Conservation (phyloP, 2,888 invertebrate genomes). For the Catotricha subobsoleta region DNA sequence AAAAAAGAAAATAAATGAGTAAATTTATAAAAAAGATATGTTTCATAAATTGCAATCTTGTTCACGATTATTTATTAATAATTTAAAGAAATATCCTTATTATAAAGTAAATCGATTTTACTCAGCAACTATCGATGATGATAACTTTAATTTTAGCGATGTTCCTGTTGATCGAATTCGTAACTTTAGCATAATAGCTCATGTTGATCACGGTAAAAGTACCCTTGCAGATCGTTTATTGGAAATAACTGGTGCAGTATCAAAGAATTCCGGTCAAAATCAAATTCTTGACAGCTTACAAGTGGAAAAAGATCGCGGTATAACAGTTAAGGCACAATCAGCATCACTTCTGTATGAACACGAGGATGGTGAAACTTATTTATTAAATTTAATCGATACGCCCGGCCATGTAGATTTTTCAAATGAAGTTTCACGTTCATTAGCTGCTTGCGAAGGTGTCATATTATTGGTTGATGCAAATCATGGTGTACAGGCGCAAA, state of each 20-base stretch:
- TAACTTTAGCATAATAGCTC: slow-evolving; percentile 97
- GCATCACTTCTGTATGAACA: slow-evolving; percentile 68
- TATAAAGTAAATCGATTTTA: too few species aligned
- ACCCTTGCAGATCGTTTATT: slow-evolving; percentile 83
- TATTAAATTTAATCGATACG: slow-evolving; percentile 91
- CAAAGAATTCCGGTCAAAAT: slow-evolving; percentile 41
- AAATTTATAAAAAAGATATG: too few species aligned
- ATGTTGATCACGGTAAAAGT: slow-evolving; percentile 97
- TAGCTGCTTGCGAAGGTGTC: slow-evolving; percentile 88
- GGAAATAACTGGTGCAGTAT: slow-evolving; percentile 55
- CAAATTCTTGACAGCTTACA: slow-evolving; percentile 64
- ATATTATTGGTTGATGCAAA: slow-evolving; percentile 90
- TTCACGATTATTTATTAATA: too few species aligned
- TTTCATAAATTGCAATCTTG: too few species aligned
- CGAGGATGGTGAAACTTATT: slow-evolving; percentile 45
- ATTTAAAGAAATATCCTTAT: too few species aligned
- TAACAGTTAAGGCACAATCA: slow-evolving; percentile 96
- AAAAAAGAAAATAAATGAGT: too few species aligned
- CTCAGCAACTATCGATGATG: not conserved
- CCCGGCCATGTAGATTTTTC: slow-evolving; percentile 98
- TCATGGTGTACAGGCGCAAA: slow-evolving; percentile 92
- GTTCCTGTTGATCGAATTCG: slow-evolving; percentile 38
- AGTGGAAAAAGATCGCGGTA: slow-evolving; percentile 88
- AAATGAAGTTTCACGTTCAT: slow-evolving; percentile 83
- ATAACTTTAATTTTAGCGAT: not conserved